These are phyloP conservation scores for Phaedon cochleariae DNA, from an alignment of 2,888 invertebrate species.

Conservation along the genomic window DNA sequence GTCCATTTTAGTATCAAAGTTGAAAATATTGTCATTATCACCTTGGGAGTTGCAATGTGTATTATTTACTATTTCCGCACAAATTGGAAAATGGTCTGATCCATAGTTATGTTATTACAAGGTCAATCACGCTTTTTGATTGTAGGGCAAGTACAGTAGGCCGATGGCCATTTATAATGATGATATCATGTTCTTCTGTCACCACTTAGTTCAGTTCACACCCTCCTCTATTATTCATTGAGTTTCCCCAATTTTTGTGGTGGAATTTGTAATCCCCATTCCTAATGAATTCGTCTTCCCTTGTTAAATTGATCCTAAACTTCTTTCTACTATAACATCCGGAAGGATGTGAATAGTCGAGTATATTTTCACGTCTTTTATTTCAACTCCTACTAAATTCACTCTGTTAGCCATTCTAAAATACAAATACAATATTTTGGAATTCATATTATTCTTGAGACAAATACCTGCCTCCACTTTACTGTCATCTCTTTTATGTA, in stretches of 20 bases:
- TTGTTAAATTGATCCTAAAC: no score
- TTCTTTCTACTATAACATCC: no score
- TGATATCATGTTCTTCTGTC: background rate
- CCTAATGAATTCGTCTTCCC: background rate
- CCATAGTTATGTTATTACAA: background rate
- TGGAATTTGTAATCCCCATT: background rate
- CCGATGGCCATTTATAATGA: background rate
- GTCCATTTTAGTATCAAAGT: background rate
- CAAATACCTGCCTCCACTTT: no score
- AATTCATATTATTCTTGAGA: no score
- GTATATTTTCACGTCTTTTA: no score
- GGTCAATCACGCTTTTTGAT: background rate
- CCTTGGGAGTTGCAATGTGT: background rate
- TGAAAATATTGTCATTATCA: background rate
- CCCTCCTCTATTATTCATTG: background rate
- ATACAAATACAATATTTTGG: no score
- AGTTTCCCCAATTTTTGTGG: slow-evolving; percentile 2
- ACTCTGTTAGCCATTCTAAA: no score
- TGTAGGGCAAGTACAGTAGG: background rate
- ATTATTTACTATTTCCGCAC: background rate
- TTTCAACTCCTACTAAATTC: no score
- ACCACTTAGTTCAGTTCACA: background rate
- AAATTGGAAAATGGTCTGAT: background rate
- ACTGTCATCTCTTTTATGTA: no score
- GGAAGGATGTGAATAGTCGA: no score